Base-by-base conservation (phyloP, 2,797 vertebrate species). In the Hypotaenidia okinawae region DNA sequence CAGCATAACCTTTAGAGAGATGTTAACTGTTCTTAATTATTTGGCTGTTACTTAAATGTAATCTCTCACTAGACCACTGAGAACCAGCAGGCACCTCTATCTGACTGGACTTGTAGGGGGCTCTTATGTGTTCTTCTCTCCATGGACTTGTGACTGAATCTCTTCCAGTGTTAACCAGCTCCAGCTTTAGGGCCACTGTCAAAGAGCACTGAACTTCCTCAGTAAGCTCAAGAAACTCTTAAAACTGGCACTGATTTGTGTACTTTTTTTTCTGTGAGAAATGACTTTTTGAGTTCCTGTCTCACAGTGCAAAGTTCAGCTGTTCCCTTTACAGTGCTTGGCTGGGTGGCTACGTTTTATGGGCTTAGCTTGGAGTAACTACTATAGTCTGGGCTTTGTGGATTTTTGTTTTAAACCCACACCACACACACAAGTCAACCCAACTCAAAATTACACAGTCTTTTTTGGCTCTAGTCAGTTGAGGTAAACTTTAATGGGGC, bases 61-160 rank as follows among this genome's bases (percentile, higher is more conserved):
- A 51, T 32, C 9, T 37, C 12, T 52, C 1, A 0, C 41, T 30
- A n/a, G 68, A 21, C 2, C 25, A 9, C 45, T 32, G 54, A 30
- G 73, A 64, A 10, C 30, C 49, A 9, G 66, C 0, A 1, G 51
- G 27, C 22, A 11, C 64, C 37, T 67, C 33, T 66, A 1, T 18
- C 51, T 30, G 54, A 5, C 16, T 19, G 66, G 67, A 15, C 0
- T 0, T 27, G 41, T 77, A n/a, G 37, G 32, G 45, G 16, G 11
- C 27, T 70, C 4, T 1, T 27, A 18, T 16, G 73, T 39, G 30
- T 27, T 23, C 7, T 47, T 30, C 32, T 86, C 25, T 3, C 24
- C 41, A 1, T 10, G 22, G 47, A 32, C 25, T 52, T 59, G 49
- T 51, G 32, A 13, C 10, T 72, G 79, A 47, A 67, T 54, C 18